Evolutionary conservation across 92 coral and sea anemone genomes (phyloP).

Genomic region (Actinostola sp.): DNA sequence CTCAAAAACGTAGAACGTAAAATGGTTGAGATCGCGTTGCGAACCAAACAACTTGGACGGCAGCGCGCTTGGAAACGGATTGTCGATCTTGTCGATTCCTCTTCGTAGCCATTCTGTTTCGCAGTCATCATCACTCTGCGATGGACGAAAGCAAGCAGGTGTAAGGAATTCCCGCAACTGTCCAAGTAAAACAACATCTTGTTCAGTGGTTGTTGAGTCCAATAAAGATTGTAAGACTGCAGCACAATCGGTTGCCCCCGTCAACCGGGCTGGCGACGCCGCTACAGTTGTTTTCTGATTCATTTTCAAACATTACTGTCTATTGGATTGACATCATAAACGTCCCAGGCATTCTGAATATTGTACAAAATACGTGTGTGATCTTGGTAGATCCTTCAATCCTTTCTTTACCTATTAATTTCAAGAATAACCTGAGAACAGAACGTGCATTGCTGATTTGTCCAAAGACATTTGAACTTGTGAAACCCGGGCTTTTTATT

Average conservation of each 20-base stretch:
- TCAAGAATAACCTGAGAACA: constrained; percentile 2
- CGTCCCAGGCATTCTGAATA: neutral
- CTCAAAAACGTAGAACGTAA: constrained; percentile 92
- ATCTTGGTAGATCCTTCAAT: constrained; percentile 24
- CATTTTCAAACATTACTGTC: constrained; percentile 4
- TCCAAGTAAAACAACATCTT: constrained; percentile 76
- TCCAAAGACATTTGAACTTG: constrained; percentile 15
- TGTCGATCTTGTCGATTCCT: constrained; percentile 50
- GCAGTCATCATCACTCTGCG: constrained; percentile 64
- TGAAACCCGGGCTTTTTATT: constrained; percentile 63
- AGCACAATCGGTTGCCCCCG: constrained; percentile 28
- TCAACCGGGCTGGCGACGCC: constrained; percentile 20
- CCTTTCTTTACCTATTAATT: constrained; percentile 21
- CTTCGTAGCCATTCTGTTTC: constrained; percentile 85
- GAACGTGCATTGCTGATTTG: constrained; percentile 23
- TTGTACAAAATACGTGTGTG: constrained; percentile 5
- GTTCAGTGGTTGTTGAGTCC: constrained; percentile 71
- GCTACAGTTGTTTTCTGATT: neutral
- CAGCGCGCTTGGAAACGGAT: constrained; percentile 81
- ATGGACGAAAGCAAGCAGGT: constrained; percentile 20
- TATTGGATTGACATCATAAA: constrained; percentile 9
- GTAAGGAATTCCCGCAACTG: constrained; percentile 55
- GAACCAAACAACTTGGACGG: constrained; percentile 63
- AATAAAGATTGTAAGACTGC: constrained; percentile 41
- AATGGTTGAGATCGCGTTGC: constrained; percentile 73